Conservation (phyloP, 2,888 invertebrate species). For the Uloborus plumipes region DNA sequence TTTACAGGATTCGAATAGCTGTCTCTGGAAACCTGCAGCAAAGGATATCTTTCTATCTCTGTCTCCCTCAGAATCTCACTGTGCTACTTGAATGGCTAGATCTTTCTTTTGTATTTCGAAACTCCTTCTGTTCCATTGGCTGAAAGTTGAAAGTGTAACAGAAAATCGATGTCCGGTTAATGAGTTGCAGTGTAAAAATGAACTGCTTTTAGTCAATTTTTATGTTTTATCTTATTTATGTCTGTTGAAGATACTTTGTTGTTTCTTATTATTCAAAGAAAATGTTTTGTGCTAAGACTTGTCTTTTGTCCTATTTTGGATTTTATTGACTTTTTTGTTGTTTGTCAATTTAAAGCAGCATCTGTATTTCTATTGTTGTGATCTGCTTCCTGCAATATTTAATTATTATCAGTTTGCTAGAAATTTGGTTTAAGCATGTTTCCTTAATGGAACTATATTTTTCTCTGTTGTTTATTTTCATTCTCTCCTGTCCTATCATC, state of each 20-base stretch:
- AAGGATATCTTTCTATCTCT: conserved; percentile 50
- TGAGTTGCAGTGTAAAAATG: background rate
- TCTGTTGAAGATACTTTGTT: background rate
- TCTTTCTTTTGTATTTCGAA: conserved; percentile 31
- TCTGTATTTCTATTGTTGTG: background rate
- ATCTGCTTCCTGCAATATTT: too few species aligned
- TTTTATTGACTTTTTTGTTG: conserved; percentile 6
- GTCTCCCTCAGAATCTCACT: conserved; percentile 56
- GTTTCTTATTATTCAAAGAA: conserved; percentile 4
- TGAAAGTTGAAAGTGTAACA: background rate
- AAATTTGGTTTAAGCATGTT: too few species aligned
- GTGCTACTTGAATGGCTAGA: conserved; percentile 45
- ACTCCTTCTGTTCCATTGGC: conserved; percentile 9
- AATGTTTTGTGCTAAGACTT: conserved; percentile 1
- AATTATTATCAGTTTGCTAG: too few species aligned
- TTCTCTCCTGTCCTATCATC: too few species aligned
- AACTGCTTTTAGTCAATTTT: conserved; percentile 15
- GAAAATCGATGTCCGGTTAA: conserved; percentile 1
- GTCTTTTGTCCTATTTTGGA: background rate
- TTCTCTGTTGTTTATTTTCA: too few species aligned
- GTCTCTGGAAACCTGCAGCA: conserved; percentile 31
- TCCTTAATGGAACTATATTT: too few species aligned
- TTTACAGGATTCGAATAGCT: conserved; percentile 57
- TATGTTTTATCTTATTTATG: background rate
- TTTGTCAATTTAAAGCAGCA: background rate